Conservation (phyloP, 2,113 vertebrate genomes). For the Alces alces region DNA sequence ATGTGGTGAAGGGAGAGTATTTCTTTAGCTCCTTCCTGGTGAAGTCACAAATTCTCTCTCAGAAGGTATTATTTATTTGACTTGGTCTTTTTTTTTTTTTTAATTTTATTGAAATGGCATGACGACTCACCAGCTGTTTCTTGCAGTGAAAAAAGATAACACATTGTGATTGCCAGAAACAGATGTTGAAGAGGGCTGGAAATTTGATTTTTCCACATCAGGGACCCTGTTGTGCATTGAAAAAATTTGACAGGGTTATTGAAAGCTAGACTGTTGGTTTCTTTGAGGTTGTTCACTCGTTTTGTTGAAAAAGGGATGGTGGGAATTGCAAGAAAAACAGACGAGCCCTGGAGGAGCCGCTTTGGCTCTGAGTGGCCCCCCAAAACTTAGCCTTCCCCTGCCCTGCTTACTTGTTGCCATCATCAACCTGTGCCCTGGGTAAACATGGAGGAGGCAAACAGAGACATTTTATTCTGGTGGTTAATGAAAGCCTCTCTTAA, state of each 20-base stretch:
- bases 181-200: conserved; percentile 58
- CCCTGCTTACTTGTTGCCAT: not conserved
- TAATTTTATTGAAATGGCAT: conserved; percentile 5
- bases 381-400: not conserved
- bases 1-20: not conserved
- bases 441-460: not conserved
- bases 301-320: not conserved
- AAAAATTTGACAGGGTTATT: conserved; percentile 36
- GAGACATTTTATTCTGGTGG: not conserved
- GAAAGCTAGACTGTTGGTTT: conserved; percentile 40
- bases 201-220: conserved; percentile 56
- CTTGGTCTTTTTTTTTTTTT: not conserved
- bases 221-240: conserved; percentile 39
- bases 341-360: not conserved
- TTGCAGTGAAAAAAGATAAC: conserved; percentile 49
- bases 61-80: conserved; percentile 35
- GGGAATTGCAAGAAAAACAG: not conserved
- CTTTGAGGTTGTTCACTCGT: conserved; percentile 13
- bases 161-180: conserved; percentile 53
- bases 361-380: not conserved
- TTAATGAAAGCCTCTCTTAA: conserved; percentile 3
- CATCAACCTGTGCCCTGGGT: not conserved
- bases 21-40: not conserved
- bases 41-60: conserved; percentile 47
- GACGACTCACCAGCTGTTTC: conserved; percentile 42